Evolutionary conservation across 2,797 vertebrate species (phyloP), one percentile per base, ranked within the genome.

Genomic region (Nyctibius grandis): DNA sequence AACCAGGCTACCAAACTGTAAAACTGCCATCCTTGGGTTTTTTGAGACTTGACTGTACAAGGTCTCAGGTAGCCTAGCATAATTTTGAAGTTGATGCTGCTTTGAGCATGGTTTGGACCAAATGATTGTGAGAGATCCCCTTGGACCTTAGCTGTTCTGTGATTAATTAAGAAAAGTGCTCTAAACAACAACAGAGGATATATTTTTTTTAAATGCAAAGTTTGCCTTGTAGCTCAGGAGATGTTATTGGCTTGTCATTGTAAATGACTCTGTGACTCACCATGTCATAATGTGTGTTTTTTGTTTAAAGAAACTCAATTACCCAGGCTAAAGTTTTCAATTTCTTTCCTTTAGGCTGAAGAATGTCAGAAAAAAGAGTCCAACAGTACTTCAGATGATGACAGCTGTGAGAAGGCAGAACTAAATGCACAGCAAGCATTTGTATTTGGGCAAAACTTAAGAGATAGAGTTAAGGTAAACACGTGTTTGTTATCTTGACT

Each of bases 371-470:
- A 97, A 90, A 97, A 97, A 53, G 98, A 98, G 68, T 70, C 95
- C 42, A 93, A 60, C 80, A 89, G 8, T 20, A 47, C 96, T 74
- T 94, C 93, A 12, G 97, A 97, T 50, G 97, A 96, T 47, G 98
- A 98, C 76, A 95, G 45, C 81, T 96, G 87, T 68, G 97, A 98
- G 92, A 97, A 96, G 63, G 96, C 91, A 44, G 98, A 98, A 67
- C 98, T 98, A 72, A 98, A 97, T 33, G 96, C 99, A 9, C 95
- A 98, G 69, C 98, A 98, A 76, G 98, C 98, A 5, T 99, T 99
- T 91, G 98, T 99, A 51, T 99, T 99, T 96, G 99, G 99, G 81
- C 99, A 99, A 89, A 99, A 99, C 98, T 98, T 99, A 95, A 98
- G 99, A 98, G 99, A 99, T 94, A 98, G 99, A 98, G 99, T 99